Conservation (phyloP, 2,888 invertebrate species). For the Pseudococcus viburni region DNA sequence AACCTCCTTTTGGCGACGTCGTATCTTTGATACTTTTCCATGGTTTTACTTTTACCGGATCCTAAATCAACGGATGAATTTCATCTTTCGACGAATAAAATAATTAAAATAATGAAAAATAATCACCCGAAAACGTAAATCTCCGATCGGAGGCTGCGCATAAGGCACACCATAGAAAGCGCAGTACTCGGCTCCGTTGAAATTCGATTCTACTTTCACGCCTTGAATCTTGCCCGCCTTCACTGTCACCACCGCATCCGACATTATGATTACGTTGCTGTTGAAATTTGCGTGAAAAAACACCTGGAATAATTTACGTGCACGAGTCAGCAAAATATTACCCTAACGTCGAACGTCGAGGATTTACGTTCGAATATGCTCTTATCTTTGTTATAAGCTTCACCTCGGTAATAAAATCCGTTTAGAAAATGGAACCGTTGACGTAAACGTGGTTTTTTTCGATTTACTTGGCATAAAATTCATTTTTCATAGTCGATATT, state of each 20-base stretch:
- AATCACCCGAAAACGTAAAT: constrained; percentile 47
- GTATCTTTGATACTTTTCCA: constrained; percentile 29
- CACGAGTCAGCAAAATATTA: background rate
- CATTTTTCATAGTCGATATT: background rate
- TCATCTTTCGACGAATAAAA: no score
- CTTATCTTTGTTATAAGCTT: background rate
- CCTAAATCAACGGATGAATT: background rate
- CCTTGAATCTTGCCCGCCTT: constrained; percentile 55
- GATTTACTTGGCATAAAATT: background rate
- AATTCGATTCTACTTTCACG: background rate
- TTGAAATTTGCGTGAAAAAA: no score
- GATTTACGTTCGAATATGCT: background rate
- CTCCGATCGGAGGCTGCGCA: constrained; percentile 19
- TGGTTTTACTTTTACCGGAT: constrained; percentile 8
- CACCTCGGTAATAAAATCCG: background rate
- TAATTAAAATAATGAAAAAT: background rate
- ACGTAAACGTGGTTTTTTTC: background rate
- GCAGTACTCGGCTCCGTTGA: background rate
- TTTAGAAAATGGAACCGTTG: background rate
- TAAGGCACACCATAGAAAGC: constrained; percentile 57
- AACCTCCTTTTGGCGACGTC: background rate
- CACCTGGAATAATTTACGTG: no score
- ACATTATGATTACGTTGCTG: background rate
- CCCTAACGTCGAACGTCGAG: background rate
- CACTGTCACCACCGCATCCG: background rate